phyloP scores from a whole-genome alignment of 2,113 vertebrate genomes.

The Callaeas wilsoni region DNA sequence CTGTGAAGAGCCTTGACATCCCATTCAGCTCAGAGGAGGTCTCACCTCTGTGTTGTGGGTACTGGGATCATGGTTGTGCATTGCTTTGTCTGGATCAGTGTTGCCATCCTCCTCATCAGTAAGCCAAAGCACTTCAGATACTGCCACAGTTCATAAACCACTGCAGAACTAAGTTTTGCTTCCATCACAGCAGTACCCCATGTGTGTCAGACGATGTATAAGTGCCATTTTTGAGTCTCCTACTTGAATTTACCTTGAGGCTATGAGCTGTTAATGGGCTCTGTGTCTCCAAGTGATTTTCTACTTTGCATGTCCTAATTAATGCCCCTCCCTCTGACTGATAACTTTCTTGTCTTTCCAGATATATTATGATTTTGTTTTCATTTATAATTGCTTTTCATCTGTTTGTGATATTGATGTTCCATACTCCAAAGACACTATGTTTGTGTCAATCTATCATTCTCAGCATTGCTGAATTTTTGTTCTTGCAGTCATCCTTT shows the following conservation, averaged over 20 bases:
- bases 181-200: neutral
- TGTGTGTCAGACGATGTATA: neutral
- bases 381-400: neutral
- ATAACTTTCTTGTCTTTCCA: neutral
- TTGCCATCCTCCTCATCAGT: neutral
- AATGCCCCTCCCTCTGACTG: conserved; percentile 6
- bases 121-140: neutral
- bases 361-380: neutral
- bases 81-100: neutral
- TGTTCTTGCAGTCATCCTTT: neutral
- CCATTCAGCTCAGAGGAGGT: neutral
- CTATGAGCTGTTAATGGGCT: conserved; percentile 16
- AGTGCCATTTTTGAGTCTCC: neutral
- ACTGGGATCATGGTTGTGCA: neutral
- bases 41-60: neutral
- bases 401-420: neutral
- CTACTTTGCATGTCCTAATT: conserved; percentile 39
- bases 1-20: neutral
- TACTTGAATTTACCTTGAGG: conserved; percentile 10
- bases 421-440: neutral
- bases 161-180: neutral
- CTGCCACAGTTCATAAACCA: neutral
- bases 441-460: neutral
- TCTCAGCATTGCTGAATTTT: neutral
- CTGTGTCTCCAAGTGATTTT: conserved; percentile 38